phyloP scores from a whole-genome alignment of 2,888 invertebrate species.

The Parnassius glacialis region DNA sequence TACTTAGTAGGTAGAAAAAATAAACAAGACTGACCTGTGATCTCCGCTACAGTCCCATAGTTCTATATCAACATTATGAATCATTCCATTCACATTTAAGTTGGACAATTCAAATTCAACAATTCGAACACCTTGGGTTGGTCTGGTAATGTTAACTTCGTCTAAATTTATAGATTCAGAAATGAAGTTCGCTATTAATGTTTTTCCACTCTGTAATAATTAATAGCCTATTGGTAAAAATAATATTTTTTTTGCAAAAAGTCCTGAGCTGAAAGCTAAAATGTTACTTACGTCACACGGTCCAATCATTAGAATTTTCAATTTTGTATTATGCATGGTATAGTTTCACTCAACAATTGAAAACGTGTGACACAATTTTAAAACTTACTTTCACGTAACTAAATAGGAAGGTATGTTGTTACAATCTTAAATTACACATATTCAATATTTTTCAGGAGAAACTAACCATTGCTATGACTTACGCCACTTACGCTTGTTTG shows the following conservation, averaged over 20 bases:
- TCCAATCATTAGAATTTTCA: conserved; percentile 81
- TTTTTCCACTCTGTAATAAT: conserved; percentile 84
- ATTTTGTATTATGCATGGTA: conserved; percentile 63
- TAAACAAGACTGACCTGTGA: conserved; percentile 75
- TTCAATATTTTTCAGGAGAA: neutral
- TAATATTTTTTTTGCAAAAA: neutral
- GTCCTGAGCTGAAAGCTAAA: neutral
- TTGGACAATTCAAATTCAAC: conserved; percentile 87
- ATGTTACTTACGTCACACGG: conserved; percentile 71
- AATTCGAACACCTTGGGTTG: conserved; percentile 88
- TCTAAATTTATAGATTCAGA: conserved; percentile 85
- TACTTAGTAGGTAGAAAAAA: no score
- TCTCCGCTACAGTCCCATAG: conserved; percentile 91
- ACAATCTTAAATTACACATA: neutral
- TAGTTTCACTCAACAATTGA: conserved; percentile 8
- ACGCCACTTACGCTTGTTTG: neutral
- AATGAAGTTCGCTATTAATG: conserved; percentile 85
- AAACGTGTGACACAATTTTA: neutral
- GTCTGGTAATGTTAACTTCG: conserved; percentile 80
- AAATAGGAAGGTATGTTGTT: neutral
- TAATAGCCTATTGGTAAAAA: neutral
- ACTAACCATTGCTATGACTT: neutral
- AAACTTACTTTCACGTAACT: neutral
- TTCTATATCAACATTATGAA: conserved; percentile 85
- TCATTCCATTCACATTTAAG: conserved; percentile 80